Evolutionary conservation across 2,888 invertebrate genomes (phyloP), one percentile per base, ranked within the genome.

Genomic region (Tillus elongatus): DNA sequence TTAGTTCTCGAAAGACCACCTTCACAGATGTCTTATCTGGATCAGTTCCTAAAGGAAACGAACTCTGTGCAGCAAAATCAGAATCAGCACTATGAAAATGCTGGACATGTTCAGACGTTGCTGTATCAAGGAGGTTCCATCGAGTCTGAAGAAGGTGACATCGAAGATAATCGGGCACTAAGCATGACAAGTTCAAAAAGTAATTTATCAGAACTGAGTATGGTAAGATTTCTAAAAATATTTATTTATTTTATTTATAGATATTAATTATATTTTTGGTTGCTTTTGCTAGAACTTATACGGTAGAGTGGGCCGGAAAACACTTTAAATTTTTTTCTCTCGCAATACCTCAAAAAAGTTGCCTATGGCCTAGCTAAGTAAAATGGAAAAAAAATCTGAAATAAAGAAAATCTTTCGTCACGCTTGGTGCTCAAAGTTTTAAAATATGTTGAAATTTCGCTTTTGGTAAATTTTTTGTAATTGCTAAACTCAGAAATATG

Each of bases 11-110:
- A 90, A 60, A 77, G 90, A 49, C 87, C 90, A 34, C 80, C 88
- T 24, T 91, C 91, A 16, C 90, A 90, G 67, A 84, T 89, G 79
- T 90, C 90, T 46, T 89, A 89, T 66, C 67, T 88, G 60, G 90
- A 90, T 60, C 88, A 89, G 58, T 91, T 92, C 63, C 70, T 91
- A 52, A 89, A 88, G 60, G 90, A 90, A 63, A 73, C 75, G 3
- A 64, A 61, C 40, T 60, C 64, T 1, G 50, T 53, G 28, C 46
- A 46, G 12, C 45, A 35, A 10, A 45, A 45, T 24, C 45, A 51
- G 13, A 48, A 50, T 31, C 57, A 58, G 19, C 53, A 56, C 32
- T 63, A 58, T 41, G 57, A 63, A 47, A 57, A 63, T 46, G 45
- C 58, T 36, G 52, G 54, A 32, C 48, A 55, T 19, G 49, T 53